phyloP scores from a whole-genome alignment of 1,140 invertebrate species.

The Dufourea novaeangliae region DNA sequence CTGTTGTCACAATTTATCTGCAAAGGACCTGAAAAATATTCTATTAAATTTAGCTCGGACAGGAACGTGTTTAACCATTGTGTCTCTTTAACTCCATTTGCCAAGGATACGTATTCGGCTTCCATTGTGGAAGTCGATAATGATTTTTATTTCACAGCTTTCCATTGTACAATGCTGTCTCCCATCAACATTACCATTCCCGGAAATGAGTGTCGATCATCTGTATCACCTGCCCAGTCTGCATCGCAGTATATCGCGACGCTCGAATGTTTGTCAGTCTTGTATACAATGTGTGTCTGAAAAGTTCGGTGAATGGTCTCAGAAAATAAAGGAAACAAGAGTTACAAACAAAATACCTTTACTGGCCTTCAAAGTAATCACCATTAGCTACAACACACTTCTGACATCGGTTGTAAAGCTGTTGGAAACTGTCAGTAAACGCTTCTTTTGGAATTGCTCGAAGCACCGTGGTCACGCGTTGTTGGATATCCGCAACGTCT shows the following conservation, averaged over 20 bases:
- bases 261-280: neutral
- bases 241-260: neutral
- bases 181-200: neutral
- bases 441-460: too few relatives aligned
- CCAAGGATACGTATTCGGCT: neutral
- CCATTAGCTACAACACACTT: too few relatives aligned
- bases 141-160: neutral
- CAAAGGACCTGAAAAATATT: neutral
- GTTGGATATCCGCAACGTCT: too few relatives aligned
- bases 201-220: neutral
- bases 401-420: too few relatives aligned
- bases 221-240: neutral
- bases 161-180: neutral
- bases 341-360: too few relatives aligned
- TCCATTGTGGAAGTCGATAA: neutral
- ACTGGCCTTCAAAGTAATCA: too few relatives aligned
- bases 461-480: too few relatives aligned
- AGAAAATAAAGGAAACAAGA: too few relatives aligned
- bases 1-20: too few relatives aligned
- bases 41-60: neutral
- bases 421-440: too few relatives aligned
- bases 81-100: neutral
- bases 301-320: too few relatives aligned
- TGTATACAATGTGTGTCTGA: too few relatives aligned
- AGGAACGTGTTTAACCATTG: neutral